Evolutionary conservation across 2,888 invertebrate species (phyloP).

Genomic region (Hemaris fuciformis): DNA sequence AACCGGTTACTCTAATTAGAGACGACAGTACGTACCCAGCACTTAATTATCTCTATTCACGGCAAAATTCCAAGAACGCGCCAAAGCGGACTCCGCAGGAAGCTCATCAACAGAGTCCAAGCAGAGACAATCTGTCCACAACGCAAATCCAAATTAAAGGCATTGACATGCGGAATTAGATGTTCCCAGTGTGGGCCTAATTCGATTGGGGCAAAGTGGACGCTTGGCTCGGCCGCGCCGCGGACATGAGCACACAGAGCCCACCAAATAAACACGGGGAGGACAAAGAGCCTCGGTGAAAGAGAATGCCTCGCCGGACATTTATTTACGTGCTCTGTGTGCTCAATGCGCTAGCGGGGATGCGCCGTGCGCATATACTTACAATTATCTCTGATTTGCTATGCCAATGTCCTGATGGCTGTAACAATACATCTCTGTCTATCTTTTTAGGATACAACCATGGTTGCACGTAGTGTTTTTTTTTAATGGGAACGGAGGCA

Average conservation of each 20-base stretch:
- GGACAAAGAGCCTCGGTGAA: slow-evolving; percentile 28
- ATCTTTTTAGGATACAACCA: too few species aligned
- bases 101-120: slow-evolving; percentile 5
- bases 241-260: slow-evolving; percentile 59
- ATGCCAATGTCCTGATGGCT: too few species aligned
- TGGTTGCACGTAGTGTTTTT: too few species aligned
- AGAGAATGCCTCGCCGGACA: slow-evolving; percentile 36
- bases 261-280: slow-evolving; percentile 33
- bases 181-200: slow-evolving; percentile 48
- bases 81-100: slow-evolving; percentile 9
- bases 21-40: background rate
- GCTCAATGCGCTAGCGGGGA: background rate
- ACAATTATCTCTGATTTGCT: background rate
- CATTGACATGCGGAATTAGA: slow-evolving; percentile 69
- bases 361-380: background rate
- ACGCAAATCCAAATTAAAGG: slow-evolving; percentile 68
- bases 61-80: background rate
- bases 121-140: slow-evolving; percentile 25
- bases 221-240: slow-evolving; percentile 33
- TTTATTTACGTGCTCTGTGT: slow-evolving; percentile 2
- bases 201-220: slow-evolving; percentile 62
- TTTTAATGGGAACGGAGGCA: too few species aligned
- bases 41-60: background rate
- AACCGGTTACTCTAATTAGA: background rate
- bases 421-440: too few species aligned